Evolutionary conservation across 1,140 invertebrate genomes (phyloP), one percentile per base, ranked within the genome.

Genomic region (fruit fly (Drosophila melanogaster)): DNA sequence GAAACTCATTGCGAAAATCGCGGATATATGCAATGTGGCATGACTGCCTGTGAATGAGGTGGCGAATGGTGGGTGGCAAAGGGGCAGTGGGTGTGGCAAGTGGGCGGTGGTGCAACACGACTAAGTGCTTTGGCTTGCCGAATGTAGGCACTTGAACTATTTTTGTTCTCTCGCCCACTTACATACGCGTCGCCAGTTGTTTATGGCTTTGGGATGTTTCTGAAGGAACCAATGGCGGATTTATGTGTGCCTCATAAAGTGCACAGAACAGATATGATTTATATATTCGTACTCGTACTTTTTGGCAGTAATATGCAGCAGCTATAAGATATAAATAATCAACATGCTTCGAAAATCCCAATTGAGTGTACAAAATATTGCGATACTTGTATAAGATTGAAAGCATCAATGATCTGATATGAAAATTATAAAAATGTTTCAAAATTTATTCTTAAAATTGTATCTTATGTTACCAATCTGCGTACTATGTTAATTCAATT

Each of bases 1-100:
- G 77, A 70, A 86, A 85, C 61, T 85, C 73, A 86, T 85, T 85
- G 77, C 57, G 41, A 79, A 79, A 84, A 85, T 84, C 81, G 77
- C 77, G 60, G 47, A 67, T 72, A 72, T 44, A 46, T 49, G 51
- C 51, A 47, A 65, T 66, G 62, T 66, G 62, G 62, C 58, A 62
- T 50, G 74, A 64, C 51, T 26, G 40, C 26, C n/a, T 50, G 55
- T 15, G 37, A 14, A 14, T 40, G 30, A 30, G 30, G 8, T 30
- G 26, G 26, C 26, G 7, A 0, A 7, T 30, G 6, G 41, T 49
- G 11, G 14, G n/a, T 10, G 11, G 46, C 2, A 14, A 15, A 11
- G 49, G 26, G 41, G 7, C 11, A 3, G 3, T 7, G 47, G 24
- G 15, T 8, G 19, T 12, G 15, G 30, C 3, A 3, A 15, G 38